Percentiles rank a stretch among this genome's conserved stretches.
These are phyloP conservation scores for Chesias legatella DNA, from an alignment of 2,888 invertebrate species.

Conservation along the genomic window DNA sequence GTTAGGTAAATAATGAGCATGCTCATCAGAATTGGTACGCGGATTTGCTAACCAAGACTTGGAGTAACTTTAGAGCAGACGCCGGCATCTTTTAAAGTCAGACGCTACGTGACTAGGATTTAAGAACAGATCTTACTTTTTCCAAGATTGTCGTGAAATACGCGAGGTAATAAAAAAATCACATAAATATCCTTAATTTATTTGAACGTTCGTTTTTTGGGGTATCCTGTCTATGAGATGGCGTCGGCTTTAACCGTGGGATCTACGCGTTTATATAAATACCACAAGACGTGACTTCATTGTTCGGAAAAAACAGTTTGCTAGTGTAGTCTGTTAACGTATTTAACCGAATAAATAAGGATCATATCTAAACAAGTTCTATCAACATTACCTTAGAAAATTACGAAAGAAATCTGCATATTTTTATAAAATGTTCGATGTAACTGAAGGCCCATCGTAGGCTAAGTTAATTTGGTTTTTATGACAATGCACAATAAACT, in stretches of 20 bases:
- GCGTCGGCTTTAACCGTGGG: conserved; percentile 11
- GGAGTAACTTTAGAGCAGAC: conserved; percentile 18
- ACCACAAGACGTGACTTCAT: no score
- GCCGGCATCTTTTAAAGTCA: conserved; percentile 30
- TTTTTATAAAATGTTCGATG: no score
- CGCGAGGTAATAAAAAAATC: conserved; percentile 25
- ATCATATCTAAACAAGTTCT: no score
- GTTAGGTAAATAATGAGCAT: conserved; percentile 1
- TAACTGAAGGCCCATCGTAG: no score
- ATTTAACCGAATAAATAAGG: no score
- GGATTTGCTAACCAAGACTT: conserved; percentile 15
- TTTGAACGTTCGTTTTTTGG: conserved; percentile 12
- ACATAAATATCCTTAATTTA: conserved; percentile 26
- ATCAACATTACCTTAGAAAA: no score
- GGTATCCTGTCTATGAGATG: conserved; percentile 8
- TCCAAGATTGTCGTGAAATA: conserved; percentile 19
- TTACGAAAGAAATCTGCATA: no score
- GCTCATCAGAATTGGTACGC: conserved; percentile 21
- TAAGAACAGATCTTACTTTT: conserved; percentile 23
- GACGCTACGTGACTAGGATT: conserved; percentile 28
- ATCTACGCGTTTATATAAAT: conserved; percentile 5
- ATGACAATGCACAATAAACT: no score
- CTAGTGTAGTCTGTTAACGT: no score
- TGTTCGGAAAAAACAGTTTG: no score
- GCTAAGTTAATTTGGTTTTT: no score